These are phyloP conservation scores for Lepus europaeus DNA, from an alignment of 2,113 vertebrate species.

Conservation along the genomic window DNA sequence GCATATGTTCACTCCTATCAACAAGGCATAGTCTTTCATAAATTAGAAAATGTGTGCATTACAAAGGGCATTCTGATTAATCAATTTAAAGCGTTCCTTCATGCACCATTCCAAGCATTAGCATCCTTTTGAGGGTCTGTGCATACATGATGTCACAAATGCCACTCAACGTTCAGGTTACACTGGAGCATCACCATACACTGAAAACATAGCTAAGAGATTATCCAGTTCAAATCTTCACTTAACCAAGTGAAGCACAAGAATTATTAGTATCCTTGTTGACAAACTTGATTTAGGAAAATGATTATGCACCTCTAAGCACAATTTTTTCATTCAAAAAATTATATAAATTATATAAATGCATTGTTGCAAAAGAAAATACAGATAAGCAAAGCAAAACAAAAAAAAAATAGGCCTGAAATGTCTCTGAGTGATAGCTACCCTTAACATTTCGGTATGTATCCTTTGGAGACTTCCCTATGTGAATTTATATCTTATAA, in stretches of 20 bases:
- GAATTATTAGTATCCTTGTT: not conserved
- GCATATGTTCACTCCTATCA: not conserved
- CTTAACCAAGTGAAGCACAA: not conserved
- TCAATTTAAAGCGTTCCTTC: not conserved
- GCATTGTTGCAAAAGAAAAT: not conserved
- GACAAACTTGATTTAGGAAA: not conserved
- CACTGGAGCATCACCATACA: not conserved
- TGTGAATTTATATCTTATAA: not conserved
- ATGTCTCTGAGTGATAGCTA: not conserved
- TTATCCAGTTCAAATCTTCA: not conserved
- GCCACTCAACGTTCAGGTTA: not conserved
- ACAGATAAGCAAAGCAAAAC: not conserved
- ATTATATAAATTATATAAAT: not conserved
- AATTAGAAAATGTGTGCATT: not conserved
- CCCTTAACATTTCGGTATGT: not conserved
- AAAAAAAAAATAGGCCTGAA: not conserved
- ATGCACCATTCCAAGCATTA: not conserved
- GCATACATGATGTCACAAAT: not conserved
- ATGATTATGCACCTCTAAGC: not conserved
- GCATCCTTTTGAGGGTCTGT: not conserved
- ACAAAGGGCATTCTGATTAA: not conserved
- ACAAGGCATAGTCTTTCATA: not conserved
- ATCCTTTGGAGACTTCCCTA: not conserved
- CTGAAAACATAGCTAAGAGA: not conserved
- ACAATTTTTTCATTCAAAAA: not conserved